Percentiles rank a stretch among this genome's conserved stretches.
These are phyloP conservation scores for Gastrophysa polygoni DNA, from an alignment of 2,888 invertebrate species.

Conservation along the genomic window DNA sequence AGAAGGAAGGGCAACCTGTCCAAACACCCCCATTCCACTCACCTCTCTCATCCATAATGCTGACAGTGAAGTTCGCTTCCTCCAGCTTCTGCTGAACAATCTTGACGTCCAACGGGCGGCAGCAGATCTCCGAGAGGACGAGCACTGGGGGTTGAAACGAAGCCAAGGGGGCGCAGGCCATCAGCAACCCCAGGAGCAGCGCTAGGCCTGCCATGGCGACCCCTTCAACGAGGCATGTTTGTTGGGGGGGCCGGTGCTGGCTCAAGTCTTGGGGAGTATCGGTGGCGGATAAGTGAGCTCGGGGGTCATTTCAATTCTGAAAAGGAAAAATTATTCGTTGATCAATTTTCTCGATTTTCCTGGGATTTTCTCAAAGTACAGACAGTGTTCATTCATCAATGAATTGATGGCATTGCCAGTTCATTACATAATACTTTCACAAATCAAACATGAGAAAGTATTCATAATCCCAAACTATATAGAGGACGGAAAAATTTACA, in stretches of 20 bases:
- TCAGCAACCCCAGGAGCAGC: conserved; percentile 64
- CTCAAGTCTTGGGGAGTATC: conserved; percentile 18
- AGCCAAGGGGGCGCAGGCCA: conserved; percentile 60
- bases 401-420: too few species aligned
- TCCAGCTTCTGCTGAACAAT: conserved; percentile 68
- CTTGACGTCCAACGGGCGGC: conserved; percentile 65
- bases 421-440: too few species aligned
- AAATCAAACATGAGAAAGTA: too few species aligned
- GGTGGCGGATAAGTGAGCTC: background rate
- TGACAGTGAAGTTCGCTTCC: conserved; percentile 58
- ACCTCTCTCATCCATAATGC: conserved; percentile 54
- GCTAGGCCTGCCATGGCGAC: conserved; percentile 60
- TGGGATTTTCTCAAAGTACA: too few species aligned
- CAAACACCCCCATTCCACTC: conserved; percentile 41
- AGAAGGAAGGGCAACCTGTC: too few species aligned
- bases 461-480: too few species aligned
- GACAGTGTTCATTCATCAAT: too few species aligned
- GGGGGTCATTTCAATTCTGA: conserved; percentile 12
- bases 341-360: too few species aligned
- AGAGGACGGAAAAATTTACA: too few species aligned
- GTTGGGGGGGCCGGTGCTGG: conserved; percentile 22
- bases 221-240: conserved; percentile 53
- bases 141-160: conserved; percentile 60
- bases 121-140: conserved; percentile 57
- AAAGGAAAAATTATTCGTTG: background rate